Evolutionary conservation across 2,888 invertebrate species (phyloP).

Genomic region (Cataglyphis rosenhaueri): DNA sequence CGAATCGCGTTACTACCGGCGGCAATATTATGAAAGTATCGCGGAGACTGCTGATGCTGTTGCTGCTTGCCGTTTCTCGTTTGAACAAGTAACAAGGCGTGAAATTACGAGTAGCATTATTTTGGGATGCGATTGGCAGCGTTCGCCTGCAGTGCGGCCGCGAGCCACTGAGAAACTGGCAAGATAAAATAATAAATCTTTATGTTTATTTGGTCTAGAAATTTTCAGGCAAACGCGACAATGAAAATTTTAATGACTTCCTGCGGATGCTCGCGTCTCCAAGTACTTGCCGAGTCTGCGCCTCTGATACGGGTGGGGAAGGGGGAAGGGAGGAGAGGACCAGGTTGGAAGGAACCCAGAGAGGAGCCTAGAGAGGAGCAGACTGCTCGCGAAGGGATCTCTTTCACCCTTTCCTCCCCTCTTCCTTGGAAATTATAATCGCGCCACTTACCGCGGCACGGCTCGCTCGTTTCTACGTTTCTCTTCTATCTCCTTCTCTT

Average conservation of each 20-base stretch:
- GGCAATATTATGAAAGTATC: slow-evolving; percentile 40
- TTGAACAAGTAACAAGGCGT: slow-evolving; percentile 50
- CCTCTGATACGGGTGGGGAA: slow-evolving; percentile 1
- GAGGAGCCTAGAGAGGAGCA: slow-evolving; percentile 53
- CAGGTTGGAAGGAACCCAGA: slow-evolving; percentile 52
- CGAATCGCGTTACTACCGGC: slow-evolving; percentile 2
- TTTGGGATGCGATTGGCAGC: slow-evolving; percentile 31
- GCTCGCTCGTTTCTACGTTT: slow-evolving; percentile 68
- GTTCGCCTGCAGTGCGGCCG: slow-evolving; percentile 11
- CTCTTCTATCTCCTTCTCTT: slow-evolving; percentile 57
- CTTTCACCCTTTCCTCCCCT: slow-evolving; percentile 59
- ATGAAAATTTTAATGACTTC: slow-evolving; percentile 76
- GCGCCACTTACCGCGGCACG: slow-evolving; percentile 77
- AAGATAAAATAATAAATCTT: slow-evolving; percentile 59
- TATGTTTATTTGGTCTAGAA: slow-evolving; percentile 71
- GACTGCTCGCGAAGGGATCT: slow-evolving; percentile 69
- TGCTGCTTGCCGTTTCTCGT: slow-evolving; percentile 24
- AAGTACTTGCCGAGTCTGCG: slow-evolving; percentile 65
- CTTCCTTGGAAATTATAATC: slow-evolving; percentile 81
- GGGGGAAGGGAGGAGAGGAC: background rate
- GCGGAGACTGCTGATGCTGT: background rate
- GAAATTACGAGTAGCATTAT: slow-evolving; percentile 53
- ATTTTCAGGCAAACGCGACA: slow-evolving; percentile 67
- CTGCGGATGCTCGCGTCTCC: slow-evolving; percentile 68
- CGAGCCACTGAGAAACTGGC: background rate